Percentiles rank a stretch among this genome's conserved stretches.
Conservation (phyloP, 2,888 invertebrate species). For the Ochlodes sylvanus region DNA sequence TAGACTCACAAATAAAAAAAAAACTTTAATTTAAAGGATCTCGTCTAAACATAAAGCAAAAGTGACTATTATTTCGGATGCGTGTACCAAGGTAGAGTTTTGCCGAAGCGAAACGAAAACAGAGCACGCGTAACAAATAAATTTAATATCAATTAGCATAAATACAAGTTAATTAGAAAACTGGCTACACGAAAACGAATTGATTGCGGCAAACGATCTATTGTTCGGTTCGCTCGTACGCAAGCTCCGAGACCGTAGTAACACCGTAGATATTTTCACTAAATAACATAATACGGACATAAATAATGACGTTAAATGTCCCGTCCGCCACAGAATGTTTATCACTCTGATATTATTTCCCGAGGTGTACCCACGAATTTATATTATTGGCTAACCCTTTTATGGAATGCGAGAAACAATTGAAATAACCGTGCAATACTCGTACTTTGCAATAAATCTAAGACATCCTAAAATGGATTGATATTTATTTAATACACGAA, state of each 20-base stretch:
- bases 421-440: conserved; percentile 41
- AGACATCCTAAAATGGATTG: conserved; percentile 27
- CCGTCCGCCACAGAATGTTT: conserved; percentile 47
- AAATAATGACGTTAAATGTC: conserved; percentile 51
- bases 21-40: no score
- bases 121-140: no score
- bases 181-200: conserved; percentile 14
- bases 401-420: conserved; percentile 39
- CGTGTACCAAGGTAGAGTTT: no score
- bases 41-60: no score
- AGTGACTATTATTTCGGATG: no score
- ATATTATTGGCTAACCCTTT: conserved; percentile 45
- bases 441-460: conserved; percentile 24
- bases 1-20: no score
- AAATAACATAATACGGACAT: conserved; percentile 53
- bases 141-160: neutral
- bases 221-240: conserved; percentile 13
- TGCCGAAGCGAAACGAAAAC: no score
- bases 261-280: conserved; percentile 51
- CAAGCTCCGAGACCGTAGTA: conserved; percentile 32
- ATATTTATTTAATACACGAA: conserved; percentile 27
- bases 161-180: neutral
- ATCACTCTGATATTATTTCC: conserved; percentile 45
- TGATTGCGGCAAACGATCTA: conserved; percentile 19
- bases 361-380: conserved; percentile 33